Percentiles rank a stretch among this genome's conserved stretches.
These are phyloP conservation scores for Notarius quadriscutis DNA, from an alignment of 2,113 vertebrate species.

Conservation along the genomic window DNA sequence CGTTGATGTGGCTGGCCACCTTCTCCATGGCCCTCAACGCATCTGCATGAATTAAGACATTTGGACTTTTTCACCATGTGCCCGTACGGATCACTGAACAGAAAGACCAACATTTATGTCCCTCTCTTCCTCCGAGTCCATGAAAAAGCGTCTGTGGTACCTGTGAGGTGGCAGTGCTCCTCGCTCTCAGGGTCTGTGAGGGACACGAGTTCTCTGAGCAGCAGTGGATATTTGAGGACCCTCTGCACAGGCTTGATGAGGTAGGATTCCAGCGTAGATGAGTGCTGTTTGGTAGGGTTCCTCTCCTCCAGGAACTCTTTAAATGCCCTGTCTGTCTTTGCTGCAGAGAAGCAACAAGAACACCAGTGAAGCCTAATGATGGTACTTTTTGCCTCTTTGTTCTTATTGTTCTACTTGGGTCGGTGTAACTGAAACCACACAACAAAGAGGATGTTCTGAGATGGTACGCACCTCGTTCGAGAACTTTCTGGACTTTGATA, in stretches of 20 bases:
- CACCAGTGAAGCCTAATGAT: not conserved
- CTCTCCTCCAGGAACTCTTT: slow-evolving; percentile 87
- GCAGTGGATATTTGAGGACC: slow-evolving; percentile 92
- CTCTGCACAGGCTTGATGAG: slow-evolving; percentile 97
- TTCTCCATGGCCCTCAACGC: slow-evolving; percentile 89
- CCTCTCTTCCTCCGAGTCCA: not conserved
- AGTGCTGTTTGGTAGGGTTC: slow-evolving; percentile 94
- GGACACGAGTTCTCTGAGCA: slow-evolving; percentile 88
- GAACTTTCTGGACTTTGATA: slow-evolving; percentile 88
- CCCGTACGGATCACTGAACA: not conserved
- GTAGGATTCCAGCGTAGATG: slow-evolving; percentile 91
- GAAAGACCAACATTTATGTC: not conserved
- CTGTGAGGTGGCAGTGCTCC: slow-evolving; percentile 89
- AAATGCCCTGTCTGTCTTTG: slow-evolving; percentile 88
- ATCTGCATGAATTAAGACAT: slow-evolving; percentile 66
- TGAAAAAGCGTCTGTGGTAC: slow-evolving; percentile 61
- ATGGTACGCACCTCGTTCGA: slow-evolving; percentile 79
- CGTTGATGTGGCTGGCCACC: slow-evolving; percentile 88
- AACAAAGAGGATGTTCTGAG: not conserved
- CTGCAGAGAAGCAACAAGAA: slow-evolving; percentile 58
- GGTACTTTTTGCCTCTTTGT: not conserved
- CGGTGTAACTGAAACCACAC: not conserved
- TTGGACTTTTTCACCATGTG: not conserved
- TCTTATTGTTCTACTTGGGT: not conserved
- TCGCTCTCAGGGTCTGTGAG: slow-evolving; percentile 85